Evolutionary conservation across 2,113 vertebrate genomes (phyloP), one percentile per base, ranked within the genome.

Genomic region (Meleagris gallopavo): DNA sequence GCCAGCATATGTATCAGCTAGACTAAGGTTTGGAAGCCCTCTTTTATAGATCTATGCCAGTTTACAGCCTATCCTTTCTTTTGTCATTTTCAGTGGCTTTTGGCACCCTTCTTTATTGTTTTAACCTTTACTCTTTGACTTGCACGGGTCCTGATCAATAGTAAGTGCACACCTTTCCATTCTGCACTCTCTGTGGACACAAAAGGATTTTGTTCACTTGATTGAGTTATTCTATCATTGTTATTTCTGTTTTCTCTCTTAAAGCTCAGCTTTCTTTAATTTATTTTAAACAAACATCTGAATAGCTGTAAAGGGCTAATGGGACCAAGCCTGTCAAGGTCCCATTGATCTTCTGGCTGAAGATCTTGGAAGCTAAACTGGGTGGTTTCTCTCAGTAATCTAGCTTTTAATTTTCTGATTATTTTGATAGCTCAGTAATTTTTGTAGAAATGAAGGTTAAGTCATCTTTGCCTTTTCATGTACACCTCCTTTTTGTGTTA

Each of bases 281-380:
- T 87, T 52, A 81, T 65, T 95, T 95, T 90, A 91, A 95, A 88
- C 83, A 91, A 90, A 74, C 64, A 89, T 55, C 69, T 90, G 82
- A 90, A 83, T 74, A 91, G 64, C 55, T 81, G 48, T 78, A 90
- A 86, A 89, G 36, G 29, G 41, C 18, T 25, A 76, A 55, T 76
- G 76, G 48, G 64, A 66, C 32, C 64, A 80, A 21, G 81, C 36
- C 38, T 86, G 73, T 81, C 91, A 95, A 54, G 71, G 60, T 69
- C 32, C 29, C 41, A 90, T 83, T 93, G 94, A 94, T 96, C 67
- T 81, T 79, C 73, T 50, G 76, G 6, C 45, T 86, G 88, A 80
- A 66, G 45, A 18, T 86, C 58, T 34, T 91, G 58, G 65, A 69
- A 95, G 45, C 58, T 46, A 88, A 82, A 32, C 18, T 3, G 10